Evolutionary conservation across 2,797 vertebrate genomes (phyloP).

Genomic region (Enteromius mattozi): DNA sequence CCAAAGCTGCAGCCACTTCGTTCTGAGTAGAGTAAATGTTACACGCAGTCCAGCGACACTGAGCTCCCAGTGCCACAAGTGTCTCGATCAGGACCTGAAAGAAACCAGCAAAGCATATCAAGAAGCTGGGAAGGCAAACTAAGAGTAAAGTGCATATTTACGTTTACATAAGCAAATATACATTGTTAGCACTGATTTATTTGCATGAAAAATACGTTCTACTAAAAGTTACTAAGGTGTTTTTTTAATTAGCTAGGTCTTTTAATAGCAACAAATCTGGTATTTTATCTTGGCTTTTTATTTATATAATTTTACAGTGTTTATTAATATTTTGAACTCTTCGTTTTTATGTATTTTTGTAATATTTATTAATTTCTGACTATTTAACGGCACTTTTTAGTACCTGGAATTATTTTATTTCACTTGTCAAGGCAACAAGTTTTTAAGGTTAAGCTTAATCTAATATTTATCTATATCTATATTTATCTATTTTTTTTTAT

Average conservation of each 20-base stretch:
- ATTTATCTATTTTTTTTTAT: background rate
- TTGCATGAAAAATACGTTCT: background rate
- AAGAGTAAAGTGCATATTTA: background rate
- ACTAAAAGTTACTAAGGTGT: background rate
- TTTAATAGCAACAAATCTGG: background rate
- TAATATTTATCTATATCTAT: background rate
- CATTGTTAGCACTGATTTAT: background rate
- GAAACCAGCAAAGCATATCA: constrained; percentile 5
- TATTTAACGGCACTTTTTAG: too few species aligned
- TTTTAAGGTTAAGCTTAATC: background rate
- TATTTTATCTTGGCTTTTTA: background rate
- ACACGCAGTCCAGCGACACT: constrained; percentile 98
- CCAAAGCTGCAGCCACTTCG: constrained; percentile 94
- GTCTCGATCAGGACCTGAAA: constrained; percentile 95
- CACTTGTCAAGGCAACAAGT: background rate
- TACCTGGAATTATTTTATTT: too few species aligned
- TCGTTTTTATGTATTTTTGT: background rate
- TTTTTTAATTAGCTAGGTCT: background rate
- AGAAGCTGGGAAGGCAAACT: background rate
- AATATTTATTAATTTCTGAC: too few species aligned
- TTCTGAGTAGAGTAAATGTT: constrained; percentile 99
- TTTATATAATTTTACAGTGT: background rate
- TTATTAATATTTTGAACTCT: background rate
- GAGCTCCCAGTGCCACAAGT: constrained; percentile 92
- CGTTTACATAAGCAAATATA: background rate